Base-by-base conservation (phyloP, 2,888 invertebrate species). In the Phlogophora meticulosa region DNA sequence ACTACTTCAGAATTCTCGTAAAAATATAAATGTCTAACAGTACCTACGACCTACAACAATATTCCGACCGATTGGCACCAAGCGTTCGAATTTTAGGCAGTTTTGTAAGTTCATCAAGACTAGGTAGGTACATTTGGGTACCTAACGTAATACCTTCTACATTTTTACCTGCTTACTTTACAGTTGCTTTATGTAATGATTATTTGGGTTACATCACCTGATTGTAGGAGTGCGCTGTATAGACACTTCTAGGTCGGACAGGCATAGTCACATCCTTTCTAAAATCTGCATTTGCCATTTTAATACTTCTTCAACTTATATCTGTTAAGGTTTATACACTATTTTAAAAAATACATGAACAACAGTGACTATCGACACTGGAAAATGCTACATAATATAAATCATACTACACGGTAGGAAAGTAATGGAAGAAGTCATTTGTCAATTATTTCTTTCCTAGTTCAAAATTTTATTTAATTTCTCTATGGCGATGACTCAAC, bases 171-270 rank as follows among this genome's bases (percentile, higher is more conserved):
- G 22, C 15, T 46, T 7, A 15, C 15, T 13, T 24, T 3, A 7
- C 2, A 22, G n/a, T n/a, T n/a, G n/a, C n/a, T n/a, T n/a, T n/a
- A n/a, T 17, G 28, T 24, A 17, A 32, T 24, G 7, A 42, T n/a
- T 67, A 20, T 22, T 43, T 24, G 9, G 9, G 24, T 61, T 49
- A 78, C 58, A 46, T 76, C 79, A 94, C 95, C 94, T 95, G 95
- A 83, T 96, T 95, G 88, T 96, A 97, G 52, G 97, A 97, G 88
- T 97, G 97, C 63, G 97, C 96, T 52, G 97, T 97, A 85, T 97
- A 97, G 62, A 97, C 96, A 90, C 97, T 97, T 81, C 97, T 95
- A 11, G 97, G 97, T 76, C 97, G 96, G 80, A 96, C 95, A 40
- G 96, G 94, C 88, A 95, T 92, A 67, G 89, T 88, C 75, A 90